Base-by-base conservation (phyloP, 2,113 vertebrate species). In the Calyptomena viridis region DNA sequence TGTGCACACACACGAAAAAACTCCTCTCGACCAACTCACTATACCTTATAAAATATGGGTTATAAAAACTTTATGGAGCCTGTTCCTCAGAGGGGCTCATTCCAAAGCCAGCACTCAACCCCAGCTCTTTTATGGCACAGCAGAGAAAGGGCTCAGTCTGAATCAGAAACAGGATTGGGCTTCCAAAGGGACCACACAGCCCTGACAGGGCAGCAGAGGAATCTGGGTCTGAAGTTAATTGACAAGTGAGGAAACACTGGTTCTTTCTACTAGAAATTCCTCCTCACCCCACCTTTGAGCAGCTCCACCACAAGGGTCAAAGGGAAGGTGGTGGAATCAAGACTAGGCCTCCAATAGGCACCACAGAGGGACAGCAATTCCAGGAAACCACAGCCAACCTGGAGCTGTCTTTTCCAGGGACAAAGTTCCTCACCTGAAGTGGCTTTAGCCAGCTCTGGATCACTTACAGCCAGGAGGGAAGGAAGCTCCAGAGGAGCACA, bases 1-100 rank as follows among this genome's bases (percentile, higher is more conserved):
- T 13, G 76, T 81, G 62, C 80, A 53, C 81, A 66, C 60, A 40
- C 11, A 69, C 49, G 46, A 84, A 88, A 90, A 92, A 79, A 53
- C 42, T 35, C 82, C 76, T 82, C 69, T 84, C 73, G 68, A 89
- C 96, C 94, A 96, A 87, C 94, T 95, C 88, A 28, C 95, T 94
- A 74, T 94, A 96, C 91, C 96, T 95, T 97, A 93, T 97, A 97
- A 97, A 97, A 96, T 90, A 93, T 84, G 75, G 88, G 92, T 97
- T 97, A 97, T 98, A 98, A 98, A 97, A 97, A 76, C 77, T 98
- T 97, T 98, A 98, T 89, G 84, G 97, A 81, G 90, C 94, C 96
- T 56, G 74, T 90, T 97, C 89, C 96, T 97, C 77, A 37, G 31
- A 96, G 87, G 95, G 95, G 87, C 94, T 96, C 96, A 97, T 97